These are phyloP conservation scores for Onychomys arenicola DNA, from an alignment of 2,797 vertebrate genomes.

Conservation along the genomic window DNA sequence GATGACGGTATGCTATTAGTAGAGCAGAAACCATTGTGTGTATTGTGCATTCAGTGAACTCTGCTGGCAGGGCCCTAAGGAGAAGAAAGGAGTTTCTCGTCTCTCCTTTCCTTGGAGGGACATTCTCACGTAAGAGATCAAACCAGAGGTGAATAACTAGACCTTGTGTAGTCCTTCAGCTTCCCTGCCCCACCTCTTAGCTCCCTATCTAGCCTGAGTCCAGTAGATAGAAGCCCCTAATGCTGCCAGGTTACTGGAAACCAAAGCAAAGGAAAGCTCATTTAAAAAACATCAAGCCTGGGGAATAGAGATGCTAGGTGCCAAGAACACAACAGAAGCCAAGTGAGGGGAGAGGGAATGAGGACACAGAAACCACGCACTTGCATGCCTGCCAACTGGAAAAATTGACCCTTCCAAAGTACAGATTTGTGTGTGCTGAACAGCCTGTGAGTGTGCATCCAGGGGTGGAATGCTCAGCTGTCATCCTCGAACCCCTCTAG, in stretches of 20 bases:
- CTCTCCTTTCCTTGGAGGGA: neutral
- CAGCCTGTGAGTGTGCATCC: neutral
- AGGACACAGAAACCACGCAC: neutral
- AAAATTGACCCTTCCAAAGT: neutral
- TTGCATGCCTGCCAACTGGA: conserved; percentile 31
- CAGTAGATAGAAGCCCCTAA: neutral
- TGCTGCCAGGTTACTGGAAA: conserved; percentile 44
- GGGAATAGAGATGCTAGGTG: conserved; percentile 4
- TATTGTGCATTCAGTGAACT: neutral
- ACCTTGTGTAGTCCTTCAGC: neutral
- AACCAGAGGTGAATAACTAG: neutral
- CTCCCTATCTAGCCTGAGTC: neutral
- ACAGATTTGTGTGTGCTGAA: neutral
- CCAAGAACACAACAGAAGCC: conserved; percentile 58
- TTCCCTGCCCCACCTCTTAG: neutral
- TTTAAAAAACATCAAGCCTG: conserved; percentile 54
- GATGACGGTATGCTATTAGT: conserved; percentile 92
- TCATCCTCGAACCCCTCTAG: neutral
- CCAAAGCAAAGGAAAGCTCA: conserved; percentile 17
- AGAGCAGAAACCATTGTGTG: neutral
- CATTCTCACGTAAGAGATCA: neutral
- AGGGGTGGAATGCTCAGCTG: neutral
- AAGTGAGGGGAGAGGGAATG: conserved; percentile 48
- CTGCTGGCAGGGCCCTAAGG: neutral
- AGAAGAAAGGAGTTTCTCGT: neutral